phyloP scores from a whole-genome alignment of 2,888 invertebrate genomes.

The Rhimphoctona megacephalus region DNA sequence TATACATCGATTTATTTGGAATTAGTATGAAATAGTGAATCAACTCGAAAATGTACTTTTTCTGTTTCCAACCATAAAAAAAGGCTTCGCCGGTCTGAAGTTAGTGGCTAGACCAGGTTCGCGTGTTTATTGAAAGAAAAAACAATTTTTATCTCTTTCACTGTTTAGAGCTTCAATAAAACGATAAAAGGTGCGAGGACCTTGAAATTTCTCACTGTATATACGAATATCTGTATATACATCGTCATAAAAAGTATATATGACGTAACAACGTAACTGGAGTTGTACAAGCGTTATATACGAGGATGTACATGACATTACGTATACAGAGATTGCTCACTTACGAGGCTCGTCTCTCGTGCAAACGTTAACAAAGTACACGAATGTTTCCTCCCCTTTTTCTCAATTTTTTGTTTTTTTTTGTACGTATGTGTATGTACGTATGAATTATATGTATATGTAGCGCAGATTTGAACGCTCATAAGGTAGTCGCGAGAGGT shows the following conservation, averaged over 20 bases:
- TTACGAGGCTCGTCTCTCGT: slow-evolving; percentile 42
- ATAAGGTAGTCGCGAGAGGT: slow-evolving; percentile 68
- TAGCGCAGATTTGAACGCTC: slow-evolving; percentile 65
- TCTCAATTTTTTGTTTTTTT: background rate
- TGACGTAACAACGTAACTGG: slow-evolving; percentile 20
- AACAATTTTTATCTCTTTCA: background rate
- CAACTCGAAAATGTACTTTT: background rate
- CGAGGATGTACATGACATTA: slow-evolving; percentile 25
- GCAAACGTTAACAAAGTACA: slow-evolving; percentile 58
- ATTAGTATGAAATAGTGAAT: background rate
- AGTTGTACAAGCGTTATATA: slow-evolving; percentile 40
- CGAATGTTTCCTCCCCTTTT: slow-evolving; percentile 19
- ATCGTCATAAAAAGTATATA: slow-evolving; percentile 6
- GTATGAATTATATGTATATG: slow-evolving; percentile 18
- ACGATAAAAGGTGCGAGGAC: slow-evolving; percentile 10
- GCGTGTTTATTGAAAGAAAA: background rate
- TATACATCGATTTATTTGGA: too few species aligned
- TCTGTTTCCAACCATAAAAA: background rate
- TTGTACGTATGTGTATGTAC: background rate
- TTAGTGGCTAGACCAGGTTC: background rate
- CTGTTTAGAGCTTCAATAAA: slow-evolving; percentile 9
- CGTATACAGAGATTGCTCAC: slow-evolving; percentile 58
- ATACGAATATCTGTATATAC: background rate
- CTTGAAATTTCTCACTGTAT: background rate
- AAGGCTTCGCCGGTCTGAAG: background rate